Percentiles rank a stretch among this genome's conserved stretches.
These are phyloP conservation scores for Pherbina coryleti DNA, from an alignment of 2,888 invertebrate genomes.

Conservation along the genomic window DNA sequence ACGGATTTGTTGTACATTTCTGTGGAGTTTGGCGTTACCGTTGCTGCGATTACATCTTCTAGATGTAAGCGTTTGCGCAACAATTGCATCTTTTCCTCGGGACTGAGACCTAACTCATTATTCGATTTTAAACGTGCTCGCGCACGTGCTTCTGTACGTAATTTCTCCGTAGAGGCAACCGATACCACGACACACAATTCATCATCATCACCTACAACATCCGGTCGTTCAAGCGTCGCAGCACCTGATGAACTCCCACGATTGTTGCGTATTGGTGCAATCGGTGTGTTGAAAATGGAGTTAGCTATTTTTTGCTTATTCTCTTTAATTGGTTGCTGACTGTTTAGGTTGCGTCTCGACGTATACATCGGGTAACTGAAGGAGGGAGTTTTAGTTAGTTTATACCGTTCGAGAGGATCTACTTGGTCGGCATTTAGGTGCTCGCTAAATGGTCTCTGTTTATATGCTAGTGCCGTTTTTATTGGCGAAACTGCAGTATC, in stretches of 20 bases:
- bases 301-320: neutral
- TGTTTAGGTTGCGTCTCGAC: constrained; percentile 44
- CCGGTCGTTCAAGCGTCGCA: constrained; percentile 35
- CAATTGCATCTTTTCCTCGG: constrained; percentile 75
- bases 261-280: constrained; percentile 42
- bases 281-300: constrained; percentile 42
- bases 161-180: constrained; percentile 71
- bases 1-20: constrained; percentile 7
- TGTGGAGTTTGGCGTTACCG: constrained; percentile 18
- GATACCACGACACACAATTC: neutral
- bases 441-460: constrained; percentile 67
- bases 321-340: constrained; percentile 44
- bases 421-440: constrained; percentile 59
- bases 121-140: constrained; percentile 79
- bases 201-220: constrained; percentile 45
- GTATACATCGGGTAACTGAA: constrained; percentile 56
- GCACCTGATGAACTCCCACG: constrained; percentile 17
- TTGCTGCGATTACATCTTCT: constrained; percentile 48
- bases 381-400: constrained; percentile 67
- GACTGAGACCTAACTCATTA: constrained; percentile 80
- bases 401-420: constrained; percentile 57
- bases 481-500: constrained; percentile 50
- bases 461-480: constrained; percentile 53
- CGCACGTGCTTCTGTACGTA: constrained; percentile 76
- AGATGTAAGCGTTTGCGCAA: constrained; percentile 69